These are phyloP conservation scores for Acromyrmex heyeri DNA, from an alignment of 1,140 invertebrate species.

Conservation along the genomic window DNA sequence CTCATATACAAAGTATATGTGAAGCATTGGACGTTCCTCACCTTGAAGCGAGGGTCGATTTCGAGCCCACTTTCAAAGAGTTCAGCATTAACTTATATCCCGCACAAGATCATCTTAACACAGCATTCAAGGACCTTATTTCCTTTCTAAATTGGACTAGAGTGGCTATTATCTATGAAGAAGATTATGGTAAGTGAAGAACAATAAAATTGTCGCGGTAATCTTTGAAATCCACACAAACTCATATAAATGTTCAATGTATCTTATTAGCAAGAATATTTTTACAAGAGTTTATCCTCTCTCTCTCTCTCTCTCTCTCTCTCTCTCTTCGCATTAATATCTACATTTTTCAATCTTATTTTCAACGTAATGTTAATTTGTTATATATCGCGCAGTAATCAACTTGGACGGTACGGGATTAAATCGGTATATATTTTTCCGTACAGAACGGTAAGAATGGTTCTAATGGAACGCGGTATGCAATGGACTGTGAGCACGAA, in stretches of 20 bases:
- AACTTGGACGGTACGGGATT: not conserved
- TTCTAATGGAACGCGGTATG: not conserved
- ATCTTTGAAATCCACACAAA: not conserved
- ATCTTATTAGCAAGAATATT: not conserved
- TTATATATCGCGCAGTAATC: not conserved
- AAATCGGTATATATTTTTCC: not conserved
- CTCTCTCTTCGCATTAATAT: not conserved
- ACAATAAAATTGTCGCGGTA: slow-evolving; percentile 7
- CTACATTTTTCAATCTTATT: not conserved
- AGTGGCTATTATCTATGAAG: slow-evolving; percentile 97
- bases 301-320: too few relatives aligned
- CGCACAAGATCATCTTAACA: slow-evolving; percentile 93
- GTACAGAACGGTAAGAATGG: not conserved
- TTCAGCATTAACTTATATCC: slow-evolving; percentile 97
- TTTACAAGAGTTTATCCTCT: not conserved
- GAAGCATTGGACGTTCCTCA: slow-evolving; percentile 96
- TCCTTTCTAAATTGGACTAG: slow-evolving; percentile 96
- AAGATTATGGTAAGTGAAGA: slow-evolving; percentile 91
- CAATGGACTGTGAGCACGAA: not conserved
- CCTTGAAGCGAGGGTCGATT: slow-evolving; percentile 92
- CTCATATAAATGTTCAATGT: not conserved
- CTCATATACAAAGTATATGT: slow-evolving; percentile 96
- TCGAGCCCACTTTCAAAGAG: slow-evolving; percentile 90
- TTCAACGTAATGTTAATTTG: not conserved
- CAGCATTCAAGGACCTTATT: slow-evolving; percentile 95